These are phyloP conservation scores for Ranitomeya variabilis DNA, from an alignment of 2,113 vertebrate species.

Conservation along the genomic window DNA sequence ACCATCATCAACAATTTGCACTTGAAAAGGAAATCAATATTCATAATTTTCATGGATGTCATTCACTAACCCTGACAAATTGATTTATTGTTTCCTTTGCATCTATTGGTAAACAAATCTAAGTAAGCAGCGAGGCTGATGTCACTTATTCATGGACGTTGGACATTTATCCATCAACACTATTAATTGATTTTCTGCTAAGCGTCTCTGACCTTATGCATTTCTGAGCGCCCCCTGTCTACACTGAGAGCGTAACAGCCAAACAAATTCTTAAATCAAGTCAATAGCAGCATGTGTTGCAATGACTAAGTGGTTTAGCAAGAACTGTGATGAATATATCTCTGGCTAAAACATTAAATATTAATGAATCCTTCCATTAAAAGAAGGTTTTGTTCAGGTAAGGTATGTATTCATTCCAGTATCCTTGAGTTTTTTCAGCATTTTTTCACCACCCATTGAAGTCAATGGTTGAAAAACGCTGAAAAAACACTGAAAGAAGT, in stretches of 20 bases:
- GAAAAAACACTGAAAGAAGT: too few species aligned
- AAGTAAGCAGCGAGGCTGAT: neutral
- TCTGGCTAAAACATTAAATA: neutral
- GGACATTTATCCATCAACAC: neutral
- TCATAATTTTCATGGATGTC: neutral
- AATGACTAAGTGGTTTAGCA: neutral
- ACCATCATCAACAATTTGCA: too few species aligned
- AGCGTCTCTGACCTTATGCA: neutral
- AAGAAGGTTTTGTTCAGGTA: neutral
- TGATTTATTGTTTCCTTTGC: neutral
- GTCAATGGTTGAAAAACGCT: too few species aligned
- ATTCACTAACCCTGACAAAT: neutral
- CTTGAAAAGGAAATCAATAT: too few species aligned
- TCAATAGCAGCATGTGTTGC: neutral
- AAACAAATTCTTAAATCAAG: neutral
- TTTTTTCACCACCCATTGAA: too few species aligned
- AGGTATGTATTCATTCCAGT: neutral
- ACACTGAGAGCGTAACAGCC: neutral
- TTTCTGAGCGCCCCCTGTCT: neutral
- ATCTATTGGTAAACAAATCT: neutral
- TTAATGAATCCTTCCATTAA: neutral
- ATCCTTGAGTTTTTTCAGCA: neutral
- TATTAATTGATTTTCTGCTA: conserved; percentile 21
- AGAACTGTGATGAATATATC: neutral
- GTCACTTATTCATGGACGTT: neutral